Conservation (phyloP, 2,888 invertebrate genomes). For the Drosophila mettleri region DNA sequence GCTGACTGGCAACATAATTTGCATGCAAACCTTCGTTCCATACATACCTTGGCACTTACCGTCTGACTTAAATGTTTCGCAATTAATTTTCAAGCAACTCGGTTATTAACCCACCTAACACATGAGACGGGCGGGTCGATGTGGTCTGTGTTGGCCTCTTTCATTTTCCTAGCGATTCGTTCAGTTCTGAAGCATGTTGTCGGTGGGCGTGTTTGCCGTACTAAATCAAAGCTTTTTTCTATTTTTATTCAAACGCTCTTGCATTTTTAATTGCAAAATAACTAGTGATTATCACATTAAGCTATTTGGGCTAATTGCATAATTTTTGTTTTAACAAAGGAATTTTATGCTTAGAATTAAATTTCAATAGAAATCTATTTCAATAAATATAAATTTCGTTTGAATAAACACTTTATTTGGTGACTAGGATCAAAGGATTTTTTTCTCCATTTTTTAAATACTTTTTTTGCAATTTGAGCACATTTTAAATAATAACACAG, state of each 20-base stretch:
- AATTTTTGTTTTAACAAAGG: background rate
- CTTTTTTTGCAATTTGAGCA: background rate
- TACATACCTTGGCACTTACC: constrained; percentile 22
- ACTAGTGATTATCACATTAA: constrained; percentile 4
- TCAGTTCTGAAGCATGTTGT: constrained; percentile 10
- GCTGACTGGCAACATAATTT: constrained; percentile 62
- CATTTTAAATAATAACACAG: background rate
- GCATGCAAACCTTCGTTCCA: constrained; percentile 54
- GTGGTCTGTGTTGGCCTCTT: constrained; percentile 32
- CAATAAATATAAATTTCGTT: background rate
- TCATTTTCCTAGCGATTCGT: constrained; percentile 40
- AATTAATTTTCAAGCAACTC: constrained; percentile 77
- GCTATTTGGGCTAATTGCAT: background rate
- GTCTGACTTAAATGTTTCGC: constrained; percentile 70
- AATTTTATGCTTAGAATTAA: background rate
- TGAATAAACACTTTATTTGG: background rate
- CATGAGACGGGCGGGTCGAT: background rate
- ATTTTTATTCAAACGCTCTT: constrained; percentile 18
- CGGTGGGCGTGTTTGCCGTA: constrained; percentile 58
- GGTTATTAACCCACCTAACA: constrained; percentile 75
- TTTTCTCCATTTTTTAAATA: background rate
- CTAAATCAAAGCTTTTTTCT: constrained; percentile 55
- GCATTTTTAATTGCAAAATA: constrained; percentile 26
- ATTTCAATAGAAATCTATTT: background rate
- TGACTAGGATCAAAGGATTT: too few relatives aligned